These are phyloP conservation scores for Cancer borealis DNA, from an alignment of 2,888 invertebrate genomes.

Conservation along the genomic window DNA sequence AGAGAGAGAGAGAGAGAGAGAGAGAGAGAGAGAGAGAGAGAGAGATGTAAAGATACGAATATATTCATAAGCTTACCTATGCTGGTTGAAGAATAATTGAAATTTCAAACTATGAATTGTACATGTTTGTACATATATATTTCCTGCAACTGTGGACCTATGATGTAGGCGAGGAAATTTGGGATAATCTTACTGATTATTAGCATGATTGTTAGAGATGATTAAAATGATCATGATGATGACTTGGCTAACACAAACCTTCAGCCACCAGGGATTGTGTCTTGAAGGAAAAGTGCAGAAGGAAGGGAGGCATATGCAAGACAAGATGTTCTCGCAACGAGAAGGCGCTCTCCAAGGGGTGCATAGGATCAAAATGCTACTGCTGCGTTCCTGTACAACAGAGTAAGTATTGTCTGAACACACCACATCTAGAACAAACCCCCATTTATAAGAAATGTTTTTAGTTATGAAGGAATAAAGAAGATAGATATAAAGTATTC, in stretches of 20 bases:
- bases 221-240: not conserved
- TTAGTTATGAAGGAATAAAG: too few species aligned
- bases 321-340: not conserved
- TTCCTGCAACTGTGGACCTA: not conserved
- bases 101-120: too few species aligned
- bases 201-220: not conserved
- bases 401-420: not conserved
- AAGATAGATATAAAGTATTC: too few species aligned
- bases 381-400: constrained; percentile 16
- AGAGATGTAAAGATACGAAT: too few species aligned
- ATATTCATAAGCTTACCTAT: too few species aligned
- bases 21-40: too few species aligned
- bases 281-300: not conserved
- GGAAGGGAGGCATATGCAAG: not conserved
- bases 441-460: too few species aligned
- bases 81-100: too few species aligned
- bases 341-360: not conserved
- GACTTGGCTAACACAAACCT: not conserved
- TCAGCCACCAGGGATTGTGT: not conserved
- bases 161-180: not conserved
- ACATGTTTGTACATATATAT: not conserved
- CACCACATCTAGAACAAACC: not conserved
- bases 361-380: not conserved
- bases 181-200: not conserved
- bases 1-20: too few species aligned